These are phyloP conservation scores for Hycleus phaleratus DNA, from an alignment of 1,140 invertebrate genomes.

Conservation along the genomic window DNA sequence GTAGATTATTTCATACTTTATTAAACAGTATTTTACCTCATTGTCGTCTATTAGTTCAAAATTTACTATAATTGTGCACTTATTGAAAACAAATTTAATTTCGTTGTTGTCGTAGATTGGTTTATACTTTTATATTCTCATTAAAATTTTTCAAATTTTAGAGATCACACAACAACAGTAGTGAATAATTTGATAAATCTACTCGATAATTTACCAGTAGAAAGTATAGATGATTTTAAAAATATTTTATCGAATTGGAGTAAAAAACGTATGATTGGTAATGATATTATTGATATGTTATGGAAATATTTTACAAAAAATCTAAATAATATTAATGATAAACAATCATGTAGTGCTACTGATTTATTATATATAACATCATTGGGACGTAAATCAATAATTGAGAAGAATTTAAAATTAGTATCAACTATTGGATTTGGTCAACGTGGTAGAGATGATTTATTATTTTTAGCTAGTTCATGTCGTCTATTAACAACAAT, in stretches of 20 bases:
- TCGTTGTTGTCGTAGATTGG: too few species aligned
- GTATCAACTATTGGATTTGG: conserved; percentile 25
- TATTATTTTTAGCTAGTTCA: conserved; percentile 25
- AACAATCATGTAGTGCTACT: conserved; percentile 22
- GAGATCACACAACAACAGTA: conserved; percentile 31
- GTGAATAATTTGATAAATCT: conserved; percentile 29
- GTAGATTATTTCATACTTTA: too few species aligned
- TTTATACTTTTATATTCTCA: too few species aligned
- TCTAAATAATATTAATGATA: conserved; percentile 14
- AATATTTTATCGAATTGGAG: conserved; percentile 33
- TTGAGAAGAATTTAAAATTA: conserved; percentile 32
- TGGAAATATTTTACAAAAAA: conserved; percentile 28
- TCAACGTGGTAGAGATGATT: conserved; percentile 20
- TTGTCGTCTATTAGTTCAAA: too few species aligned
- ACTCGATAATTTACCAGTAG: conserved; percentile 17
- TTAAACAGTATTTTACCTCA: too few species aligned
- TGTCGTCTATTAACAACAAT: conserved; percentile 26
- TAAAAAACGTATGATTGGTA: conserved; percentile 32
- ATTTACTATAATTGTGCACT: too few species aligned
- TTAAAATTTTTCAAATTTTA: conserved; percentile 20
- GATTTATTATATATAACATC: conserved; percentile 31
- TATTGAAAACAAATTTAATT: too few species aligned
- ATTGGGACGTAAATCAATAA: conserved; percentile 26
- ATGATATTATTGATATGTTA: conserved; percentile 33
- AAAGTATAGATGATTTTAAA: conserved; percentile 27